Conservation (phyloP, 2,888 invertebrate genomes). For the Agrilus mali region DNA sequence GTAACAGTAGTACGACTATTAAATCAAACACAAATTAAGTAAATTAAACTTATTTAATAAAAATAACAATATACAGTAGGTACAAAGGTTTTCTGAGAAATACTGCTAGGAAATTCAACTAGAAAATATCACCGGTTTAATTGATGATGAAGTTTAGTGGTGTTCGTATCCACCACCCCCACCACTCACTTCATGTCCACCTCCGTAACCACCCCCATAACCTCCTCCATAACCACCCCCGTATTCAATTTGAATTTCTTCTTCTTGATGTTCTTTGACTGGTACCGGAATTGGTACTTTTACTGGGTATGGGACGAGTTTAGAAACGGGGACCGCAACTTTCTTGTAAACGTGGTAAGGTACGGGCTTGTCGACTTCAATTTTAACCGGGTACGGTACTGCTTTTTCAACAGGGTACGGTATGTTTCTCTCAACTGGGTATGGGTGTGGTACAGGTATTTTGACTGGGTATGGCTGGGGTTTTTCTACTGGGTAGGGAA, state of each 20-base stretch:
- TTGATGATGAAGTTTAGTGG: constrained; percentile 4
- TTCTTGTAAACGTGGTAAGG: constrained; percentile 41
- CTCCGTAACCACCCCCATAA: constrained; percentile 14
- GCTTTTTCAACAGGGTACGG: constrained; percentile 57
- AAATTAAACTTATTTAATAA: constrained; percentile 12
- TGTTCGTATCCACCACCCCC: constrained; percentile 7
- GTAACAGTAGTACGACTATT: too few relatives aligned
- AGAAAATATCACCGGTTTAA: constrained; percentile 9
- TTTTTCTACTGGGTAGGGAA: constrained; percentile 65
- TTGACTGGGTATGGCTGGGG: constrained; percentile 66
- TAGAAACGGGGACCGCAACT: constrained; percentile 31
- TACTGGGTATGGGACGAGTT: constrained; percentile 54
- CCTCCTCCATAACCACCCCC: constrained; percentile 22
- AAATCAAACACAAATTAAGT: neutral
- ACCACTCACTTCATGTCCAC: constrained; percentile 4
- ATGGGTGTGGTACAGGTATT: constrained; percentile 58
- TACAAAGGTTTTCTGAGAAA: constrained; percentile 11
- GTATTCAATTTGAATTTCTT: constrained; percentile 7
- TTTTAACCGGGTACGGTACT: constrained; percentile 48
- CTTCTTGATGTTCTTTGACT: constrained; percentile 37
- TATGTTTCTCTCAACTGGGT: constrained; percentile 52
- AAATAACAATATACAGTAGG: constrained; percentile 12
- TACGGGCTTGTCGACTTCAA: constrained; percentile 51
- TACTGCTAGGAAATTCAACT: constrained; percentile 16
- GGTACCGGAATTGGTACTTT: constrained; percentile 56